Percentiles rank a stretch among this genome's conserved stretches.
phyloP scores from a whole-genome alignment of 1,140 invertebrate genomes.

The Vollenhovia emeryi region DNA sequence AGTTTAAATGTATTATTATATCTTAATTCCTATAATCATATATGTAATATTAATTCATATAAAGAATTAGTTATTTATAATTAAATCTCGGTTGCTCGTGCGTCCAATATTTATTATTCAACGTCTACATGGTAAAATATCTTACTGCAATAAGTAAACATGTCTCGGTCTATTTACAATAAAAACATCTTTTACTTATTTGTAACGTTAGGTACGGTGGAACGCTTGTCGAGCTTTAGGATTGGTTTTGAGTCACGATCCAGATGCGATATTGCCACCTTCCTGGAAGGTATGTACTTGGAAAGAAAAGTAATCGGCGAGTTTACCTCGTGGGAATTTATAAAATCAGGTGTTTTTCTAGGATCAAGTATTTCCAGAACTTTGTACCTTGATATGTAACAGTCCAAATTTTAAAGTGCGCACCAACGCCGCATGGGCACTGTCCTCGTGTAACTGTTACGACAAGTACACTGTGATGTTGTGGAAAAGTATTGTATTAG shows the following conservation, averaged over 20 bases:
- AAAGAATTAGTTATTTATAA: not conserved
- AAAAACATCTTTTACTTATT: slow-evolving; percentile 24
- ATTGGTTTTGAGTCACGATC: slow-evolving; percentile 84
- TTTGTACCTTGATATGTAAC: slow-evolving; percentile 85
- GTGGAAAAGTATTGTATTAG: slow-evolving; percentile 90
- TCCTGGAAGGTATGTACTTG: slow-evolving; percentile 79
- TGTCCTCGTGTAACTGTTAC: slow-evolving; percentile 88
- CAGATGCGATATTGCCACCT: slow-evolving; percentile 78
- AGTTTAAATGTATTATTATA: not conserved
- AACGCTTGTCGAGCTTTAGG: slow-evolving; percentile 95
- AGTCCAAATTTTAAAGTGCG: slow-evolving; percentile 90
- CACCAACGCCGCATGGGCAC: slow-evolving; percentile 92
- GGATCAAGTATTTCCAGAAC: slow-evolving; percentile 84
- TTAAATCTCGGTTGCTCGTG: slow-evolving; percentile 23
- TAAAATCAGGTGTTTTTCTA: slow-evolving; percentile 73
- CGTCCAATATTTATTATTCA: slow-evolving; percentile 12
- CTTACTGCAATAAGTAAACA: not conserved
- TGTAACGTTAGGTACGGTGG: slow-evolving; percentile 91
- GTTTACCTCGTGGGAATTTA: slow-evolving; percentile 27
- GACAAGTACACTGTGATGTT: slow-evolving; percentile 87
- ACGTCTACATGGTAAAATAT: not conserved
- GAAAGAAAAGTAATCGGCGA: slow-evolving; percentile 17
- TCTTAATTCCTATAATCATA: slow-evolving; percentile 1
- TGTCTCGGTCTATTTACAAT: slow-evolving; percentile 4
- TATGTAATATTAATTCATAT: slow-evolving; percentile 16